Conservation (phyloP, 1,140 invertebrate genomes). For the Arion vulgaris region DNA sequence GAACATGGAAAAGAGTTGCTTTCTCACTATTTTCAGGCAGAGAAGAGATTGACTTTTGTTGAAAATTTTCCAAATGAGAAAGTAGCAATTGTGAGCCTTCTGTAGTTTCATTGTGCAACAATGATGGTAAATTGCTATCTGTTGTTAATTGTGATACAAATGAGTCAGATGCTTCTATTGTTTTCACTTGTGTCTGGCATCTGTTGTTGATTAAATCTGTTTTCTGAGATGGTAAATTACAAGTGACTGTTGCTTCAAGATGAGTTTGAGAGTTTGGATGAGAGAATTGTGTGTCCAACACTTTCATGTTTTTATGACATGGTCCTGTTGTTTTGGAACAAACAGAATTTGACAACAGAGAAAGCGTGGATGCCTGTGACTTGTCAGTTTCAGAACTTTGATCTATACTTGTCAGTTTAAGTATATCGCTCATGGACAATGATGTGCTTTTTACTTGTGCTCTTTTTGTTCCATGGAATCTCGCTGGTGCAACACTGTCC, state of each 20-base stretch:
- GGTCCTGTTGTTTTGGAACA: background rate
- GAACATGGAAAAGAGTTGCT: background rate
- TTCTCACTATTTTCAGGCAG: background rate
- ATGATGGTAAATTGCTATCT: background rate
- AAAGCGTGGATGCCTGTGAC: background rate
- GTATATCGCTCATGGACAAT: conserved; percentile 30
- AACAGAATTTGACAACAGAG: background rate
- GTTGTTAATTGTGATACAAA: background rate
- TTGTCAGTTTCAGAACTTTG: background rate
- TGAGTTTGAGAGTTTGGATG: background rate
- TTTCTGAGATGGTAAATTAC: background rate
- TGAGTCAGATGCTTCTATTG: background rate
- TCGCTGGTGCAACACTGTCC: conserved; percentile 8
- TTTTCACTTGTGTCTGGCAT: background rate
- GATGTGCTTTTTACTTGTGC: conserved; percentile 37
- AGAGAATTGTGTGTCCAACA: background rate
- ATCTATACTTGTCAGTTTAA: conserved; percentile 17
- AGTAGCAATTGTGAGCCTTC: background rate
- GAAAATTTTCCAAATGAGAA: background rate
- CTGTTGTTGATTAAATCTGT: background rate
- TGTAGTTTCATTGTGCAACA: background rate
- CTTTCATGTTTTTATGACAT: background rate
- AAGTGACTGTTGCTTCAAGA: background rate
- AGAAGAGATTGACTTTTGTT: background rate
- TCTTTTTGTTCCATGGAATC: background rate